Evolutionary conservation across 2,113 vertebrate genomes (phyloP).

Genomic region (Lanius collurio): DNA sequence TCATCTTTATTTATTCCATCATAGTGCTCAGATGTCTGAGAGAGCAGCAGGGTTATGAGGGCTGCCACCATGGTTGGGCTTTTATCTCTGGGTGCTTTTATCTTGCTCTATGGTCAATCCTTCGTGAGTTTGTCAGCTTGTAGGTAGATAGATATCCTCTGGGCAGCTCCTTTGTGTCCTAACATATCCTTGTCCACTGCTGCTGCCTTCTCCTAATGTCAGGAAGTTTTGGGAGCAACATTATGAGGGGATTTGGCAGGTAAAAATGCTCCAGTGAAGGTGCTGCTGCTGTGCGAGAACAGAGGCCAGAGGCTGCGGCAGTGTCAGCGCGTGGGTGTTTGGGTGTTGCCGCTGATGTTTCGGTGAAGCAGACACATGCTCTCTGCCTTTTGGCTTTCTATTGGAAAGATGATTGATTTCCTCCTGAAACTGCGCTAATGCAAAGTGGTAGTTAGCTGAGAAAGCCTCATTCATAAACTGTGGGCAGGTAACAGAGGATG

Average conservation of each 20-base stretch:
- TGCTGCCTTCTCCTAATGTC: not conserved
- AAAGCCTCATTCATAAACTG: conserved; percentile 26
- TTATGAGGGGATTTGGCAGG: not conserved
- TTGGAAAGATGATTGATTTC: not conserved
- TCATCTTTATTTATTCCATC: not conserved
- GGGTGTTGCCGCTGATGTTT: not conserved
- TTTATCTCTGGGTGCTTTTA: not conserved
- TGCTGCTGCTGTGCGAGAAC: not conserved
- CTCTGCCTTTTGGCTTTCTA: not conserved
- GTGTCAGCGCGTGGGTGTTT: not conserved
- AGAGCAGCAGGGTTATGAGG: not conserved
- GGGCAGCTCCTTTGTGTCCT: not conserved
- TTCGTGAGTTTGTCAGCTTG: not conserved
- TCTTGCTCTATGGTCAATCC: not conserved
- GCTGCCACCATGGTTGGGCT: not conserved
- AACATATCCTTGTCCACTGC: not conserved
- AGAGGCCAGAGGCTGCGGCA: not conserved
- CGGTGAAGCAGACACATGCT: not conserved
- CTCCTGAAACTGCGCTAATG: not conserved
- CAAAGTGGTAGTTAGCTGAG: not conserved
- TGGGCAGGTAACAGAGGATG: not conserved
- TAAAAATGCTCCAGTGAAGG: not conserved
- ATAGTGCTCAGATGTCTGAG: not conserved
- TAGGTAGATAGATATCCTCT: not conserved
- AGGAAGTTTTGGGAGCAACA: not conserved